Evolutionary conservation across 2,113 vertebrate genomes (phyloP).

Genomic region (Melanerpes formicivorus): DNA sequence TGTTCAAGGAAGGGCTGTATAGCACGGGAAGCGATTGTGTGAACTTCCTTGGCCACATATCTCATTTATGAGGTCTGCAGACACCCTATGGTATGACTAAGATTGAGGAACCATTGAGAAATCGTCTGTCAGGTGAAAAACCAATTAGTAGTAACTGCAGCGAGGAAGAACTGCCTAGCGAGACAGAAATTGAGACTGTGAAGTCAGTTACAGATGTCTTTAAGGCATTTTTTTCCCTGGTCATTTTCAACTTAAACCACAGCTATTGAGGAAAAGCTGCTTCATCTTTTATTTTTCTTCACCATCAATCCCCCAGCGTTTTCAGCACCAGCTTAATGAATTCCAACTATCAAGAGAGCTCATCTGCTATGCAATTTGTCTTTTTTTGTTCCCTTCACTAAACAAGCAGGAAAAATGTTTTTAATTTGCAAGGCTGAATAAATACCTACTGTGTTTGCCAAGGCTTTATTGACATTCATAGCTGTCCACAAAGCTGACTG

Average conservation of each 20-base stretch:
- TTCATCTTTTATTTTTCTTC: conserved; percentile 52
- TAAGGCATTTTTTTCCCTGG: neutral
- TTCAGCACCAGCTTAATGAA: conserved; percentile 63
- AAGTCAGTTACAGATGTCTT: conserved; percentile 33
- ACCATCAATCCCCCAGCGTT: conserved; percentile 47
- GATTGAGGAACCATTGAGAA: neutral
- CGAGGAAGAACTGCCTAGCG: conserved; percentile 22
- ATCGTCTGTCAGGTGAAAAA: conserved; percentile 35
- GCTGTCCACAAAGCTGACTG: conserved; percentile 42
- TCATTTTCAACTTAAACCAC: conserved; percentile 46
- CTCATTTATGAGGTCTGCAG: conserved; percentile 8
- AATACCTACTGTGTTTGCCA: conserved; percentile 56
- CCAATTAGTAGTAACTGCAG: conserved; percentile 30
- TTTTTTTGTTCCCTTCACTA: conserved; percentile 61
- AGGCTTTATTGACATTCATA: conserved; percentile 52
- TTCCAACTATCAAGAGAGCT: conserved; percentile 63
- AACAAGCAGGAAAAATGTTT: conserved; percentile 64
- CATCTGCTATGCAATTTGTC: conserved; percentile 51
- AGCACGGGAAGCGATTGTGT: neutral
- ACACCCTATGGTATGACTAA: neutral
- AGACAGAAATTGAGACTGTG: neutral
- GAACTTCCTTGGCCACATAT: neutral
- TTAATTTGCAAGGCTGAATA: conserved; percentile 68
- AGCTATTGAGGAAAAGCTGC: conserved; percentile 43
- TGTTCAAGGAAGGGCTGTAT: neutral